Conservation (phyloP, 2,888 invertebrate species). For the Trichacis sp. region DNA sequence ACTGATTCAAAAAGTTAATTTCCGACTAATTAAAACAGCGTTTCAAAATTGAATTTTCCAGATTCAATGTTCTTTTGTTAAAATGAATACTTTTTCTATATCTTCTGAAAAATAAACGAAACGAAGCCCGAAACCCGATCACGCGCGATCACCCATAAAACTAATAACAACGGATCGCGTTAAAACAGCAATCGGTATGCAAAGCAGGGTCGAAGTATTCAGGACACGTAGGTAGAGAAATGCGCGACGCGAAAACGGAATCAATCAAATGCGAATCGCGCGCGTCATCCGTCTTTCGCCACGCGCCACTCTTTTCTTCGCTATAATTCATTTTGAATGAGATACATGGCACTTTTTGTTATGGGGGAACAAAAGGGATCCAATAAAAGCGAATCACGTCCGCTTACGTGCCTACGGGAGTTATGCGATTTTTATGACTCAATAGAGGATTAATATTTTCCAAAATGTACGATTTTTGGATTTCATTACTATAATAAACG, state of each 20-base stretch:
- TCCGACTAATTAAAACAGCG: no score
- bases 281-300: slow-evolving; percentile 32
- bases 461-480: no score
- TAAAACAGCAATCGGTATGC: slow-evolving; percentile 63
- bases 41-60: no score
- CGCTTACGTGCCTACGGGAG: background rate
- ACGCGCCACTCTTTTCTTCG: slow-evolving; percentile 26
- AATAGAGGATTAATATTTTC: no score
- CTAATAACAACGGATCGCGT: no score
- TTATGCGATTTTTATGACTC: slow-evolving; percentile 2
- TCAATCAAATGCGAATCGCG: slow-evolving; percentile 61
- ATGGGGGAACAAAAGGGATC: background rate
- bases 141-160: no score
- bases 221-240: slow-evolving; percentile 57
- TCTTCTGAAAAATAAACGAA: no score
- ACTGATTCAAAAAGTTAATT: no score
- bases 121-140: no score
- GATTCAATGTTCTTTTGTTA: no score
- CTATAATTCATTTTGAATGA: slow-evolving; percentile 44
- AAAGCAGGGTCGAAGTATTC: slow-evolving; percentile 45
- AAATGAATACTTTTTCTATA: no score
- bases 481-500: no score
- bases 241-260: slow-evolving; percentile 49
- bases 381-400: background rate
- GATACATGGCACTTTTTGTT: slow-evolving; percentile 21